These are phyloP conservation scores for Pelosia muscerda DNA, from an alignment of 2,888 invertebrate species.

Conservation along the genomic window DNA sequence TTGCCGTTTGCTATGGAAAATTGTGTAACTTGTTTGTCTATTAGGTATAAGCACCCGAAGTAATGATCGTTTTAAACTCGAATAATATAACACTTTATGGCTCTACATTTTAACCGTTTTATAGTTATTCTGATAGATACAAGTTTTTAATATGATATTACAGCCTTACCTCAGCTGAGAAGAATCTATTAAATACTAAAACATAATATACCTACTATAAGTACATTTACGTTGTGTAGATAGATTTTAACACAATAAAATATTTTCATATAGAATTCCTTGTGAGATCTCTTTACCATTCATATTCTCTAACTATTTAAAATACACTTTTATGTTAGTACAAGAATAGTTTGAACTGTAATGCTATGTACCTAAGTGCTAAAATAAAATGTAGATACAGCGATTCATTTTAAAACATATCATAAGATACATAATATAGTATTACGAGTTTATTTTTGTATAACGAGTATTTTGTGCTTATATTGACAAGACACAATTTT, in stretches of 20 bases:
- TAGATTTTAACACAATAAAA: background rate
- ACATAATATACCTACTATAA: background rate
- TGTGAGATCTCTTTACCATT: background rate
- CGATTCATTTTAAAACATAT: constrained; percentile 36
- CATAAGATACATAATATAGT: constrained; percentile 23
- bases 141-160: background rate
- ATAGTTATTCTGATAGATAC: background rate
- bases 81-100: background rate
- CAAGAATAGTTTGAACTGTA: background rate
- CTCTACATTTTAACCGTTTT: constrained; percentile 4
- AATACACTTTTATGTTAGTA: background rate
- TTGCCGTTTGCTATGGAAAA: too few relatives aligned
- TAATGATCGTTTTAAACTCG: background rate
- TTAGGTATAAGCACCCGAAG: too few relatives aligned
- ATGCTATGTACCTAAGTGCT: background rate
- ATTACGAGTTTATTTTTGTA: constrained; percentile 22
- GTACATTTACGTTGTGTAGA: background rate
- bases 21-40: too few relatives aligned
- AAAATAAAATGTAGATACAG: background rate
- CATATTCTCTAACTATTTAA: background rate
- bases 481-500: constrained; percentile 26
- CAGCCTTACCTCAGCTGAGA: background rate
- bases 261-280: constrained; percentile 9
- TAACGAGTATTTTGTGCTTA: constrained; percentile 11
- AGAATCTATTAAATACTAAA: background rate